A percentile compares a stretch with the other conserved stretches of the same genome.
These are phyloP conservation scores for Sialia sialis DNA, from an alignment of 2,113 vertebrate species.

Conservation along the genomic window DNA sequence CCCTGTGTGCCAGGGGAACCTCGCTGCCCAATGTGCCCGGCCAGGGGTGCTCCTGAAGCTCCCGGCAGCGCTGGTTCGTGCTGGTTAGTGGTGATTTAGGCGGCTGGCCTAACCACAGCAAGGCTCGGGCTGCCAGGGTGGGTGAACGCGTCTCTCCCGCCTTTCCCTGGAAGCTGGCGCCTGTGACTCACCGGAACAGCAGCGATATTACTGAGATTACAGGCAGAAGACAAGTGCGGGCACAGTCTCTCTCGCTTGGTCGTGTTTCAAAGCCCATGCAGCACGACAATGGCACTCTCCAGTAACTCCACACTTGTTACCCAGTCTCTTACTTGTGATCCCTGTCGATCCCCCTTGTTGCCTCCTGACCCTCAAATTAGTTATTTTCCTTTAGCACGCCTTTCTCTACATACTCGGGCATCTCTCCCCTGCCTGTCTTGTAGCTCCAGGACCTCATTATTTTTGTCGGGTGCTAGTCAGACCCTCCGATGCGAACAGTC, in stretches of 20 bases:
- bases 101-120: fast-evolving
- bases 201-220: neutral
- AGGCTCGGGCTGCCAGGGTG: fast-evolving
- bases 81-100: fast-evolving
- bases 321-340: neutral
- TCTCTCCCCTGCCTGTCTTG: neutral
- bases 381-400: neutral
- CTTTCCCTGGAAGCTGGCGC: neutral
- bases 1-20: neutral
- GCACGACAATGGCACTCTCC: neutral
- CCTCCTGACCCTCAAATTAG: neutral
- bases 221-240: neutral
- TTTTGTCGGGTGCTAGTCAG: fast-evolving
- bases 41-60: fast-evolving
- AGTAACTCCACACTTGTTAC: neutral
- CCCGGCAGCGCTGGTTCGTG: fast-evolving
- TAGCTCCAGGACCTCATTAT: neutral
- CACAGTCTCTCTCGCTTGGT: neutral
- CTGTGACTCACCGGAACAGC: neutral
- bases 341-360: neutral
- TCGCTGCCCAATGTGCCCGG: fast-evolving
- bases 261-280: neutral
- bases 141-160: neutral
- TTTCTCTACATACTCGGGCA: neutral
- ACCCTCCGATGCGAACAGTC: neutral